Percentiles rank a stretch among this genome's conserved stretches.
Conservation (phyloP, 2,888 invertebrate genomes). For the Gibbula magus region DNA sequence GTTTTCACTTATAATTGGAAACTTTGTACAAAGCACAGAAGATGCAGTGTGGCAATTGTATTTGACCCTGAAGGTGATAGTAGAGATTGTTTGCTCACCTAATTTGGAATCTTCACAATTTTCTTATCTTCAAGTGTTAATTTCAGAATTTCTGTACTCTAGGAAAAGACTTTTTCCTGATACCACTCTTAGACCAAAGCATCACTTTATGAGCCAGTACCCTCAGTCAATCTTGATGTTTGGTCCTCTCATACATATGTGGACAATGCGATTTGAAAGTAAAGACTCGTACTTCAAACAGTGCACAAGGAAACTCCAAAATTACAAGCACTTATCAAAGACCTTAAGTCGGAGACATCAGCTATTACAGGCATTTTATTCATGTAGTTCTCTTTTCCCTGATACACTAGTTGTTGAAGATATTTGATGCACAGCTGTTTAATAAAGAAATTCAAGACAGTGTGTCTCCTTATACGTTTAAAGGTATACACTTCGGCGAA, state of each 20-base stretch:
- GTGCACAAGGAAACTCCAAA: conserved; percentile 35
- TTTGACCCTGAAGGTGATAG: conserved; percentile 28
- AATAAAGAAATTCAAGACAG: too few relatives aligned
- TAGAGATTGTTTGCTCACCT: conserved; percentile 32
- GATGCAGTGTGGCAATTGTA: conserved; percentile 35
- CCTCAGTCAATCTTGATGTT: conserved; percentile 35
- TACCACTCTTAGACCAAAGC: conserved; percentile 31
- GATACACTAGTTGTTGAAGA: too few relatives aligned
- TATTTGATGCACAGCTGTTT: too few relatives aligned
- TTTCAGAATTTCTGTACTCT: conserved; percentile 27
- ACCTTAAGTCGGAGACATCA: conserved; percentile 30
- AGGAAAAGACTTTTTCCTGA: conserved; percentile 27
- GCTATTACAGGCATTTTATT: conserved; percentile 34
- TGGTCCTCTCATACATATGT: conserved; percentile 40
- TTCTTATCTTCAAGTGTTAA: conserved; percentile 20
- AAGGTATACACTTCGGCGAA: too few relatives aligned
- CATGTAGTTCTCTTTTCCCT: conserved; percentile 29
- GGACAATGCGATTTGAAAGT: conserved; percentile 46
- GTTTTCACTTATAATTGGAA: conserved; percentile 27
- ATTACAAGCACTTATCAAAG: conserved; percentile 40
- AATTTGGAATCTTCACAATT: conserved; percentile 16
- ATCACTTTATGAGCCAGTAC: conserved; percentile 37
- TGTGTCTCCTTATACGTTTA: too few relatives aligned
- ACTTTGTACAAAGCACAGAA: conserved; percentile 1
- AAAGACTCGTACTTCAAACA: conserved; percentile 45